These are phyloP conservation scores for Amblyjoppa fuscipennis DNA, from an alignment of 2,888 invertebrate species.

Conservation along the genomic window DNA sequence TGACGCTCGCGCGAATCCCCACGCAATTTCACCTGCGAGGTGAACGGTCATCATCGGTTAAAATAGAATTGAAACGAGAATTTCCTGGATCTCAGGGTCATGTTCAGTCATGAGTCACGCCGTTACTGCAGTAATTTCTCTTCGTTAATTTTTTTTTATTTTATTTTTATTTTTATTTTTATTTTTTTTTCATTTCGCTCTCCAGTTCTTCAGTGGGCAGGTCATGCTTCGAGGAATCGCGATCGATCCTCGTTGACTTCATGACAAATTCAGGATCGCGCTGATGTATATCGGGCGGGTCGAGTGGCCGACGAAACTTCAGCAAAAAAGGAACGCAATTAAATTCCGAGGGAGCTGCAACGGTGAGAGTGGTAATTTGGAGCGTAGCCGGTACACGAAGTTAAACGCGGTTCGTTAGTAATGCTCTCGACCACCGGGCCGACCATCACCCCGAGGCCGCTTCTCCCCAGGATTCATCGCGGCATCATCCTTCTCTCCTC, in stretches of 20 bases:
- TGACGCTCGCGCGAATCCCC: constrained; percentile 16
- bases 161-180: no score
- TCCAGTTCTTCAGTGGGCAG: not conserved
- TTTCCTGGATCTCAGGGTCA: constrained; percentile 28
- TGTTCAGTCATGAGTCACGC: constrained; percentile 16
- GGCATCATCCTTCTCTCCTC: not conserved
- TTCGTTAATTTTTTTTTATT: not conserved
- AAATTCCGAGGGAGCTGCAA: not conserved
- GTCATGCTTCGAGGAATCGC: not conserved
- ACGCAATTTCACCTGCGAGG: constrained; percentile 35
- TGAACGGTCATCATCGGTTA: constrained; percentile 28
- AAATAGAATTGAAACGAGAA: constrained; percentile 29
- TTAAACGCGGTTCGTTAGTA: constrained; percentile 40
- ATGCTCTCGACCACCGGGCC: constrained; percentile 17
- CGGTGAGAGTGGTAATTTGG: constrained; percentile 12
- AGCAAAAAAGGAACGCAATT: not conserved
- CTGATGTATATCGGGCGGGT: not conserved
- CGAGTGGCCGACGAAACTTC: not conserved
- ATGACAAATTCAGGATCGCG: not conserved
- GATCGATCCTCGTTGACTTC: constrained; percentile 12
- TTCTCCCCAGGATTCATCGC: constrained; percentile 10
- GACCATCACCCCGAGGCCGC: not conserved
- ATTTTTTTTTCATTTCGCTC: not conserved
- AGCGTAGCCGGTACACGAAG: not conserved
- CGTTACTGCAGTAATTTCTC: constrained; percentile 25